Conservation (phyloP, 1,140 invertebrate genomes). For the Formica exsecta region DNA sequence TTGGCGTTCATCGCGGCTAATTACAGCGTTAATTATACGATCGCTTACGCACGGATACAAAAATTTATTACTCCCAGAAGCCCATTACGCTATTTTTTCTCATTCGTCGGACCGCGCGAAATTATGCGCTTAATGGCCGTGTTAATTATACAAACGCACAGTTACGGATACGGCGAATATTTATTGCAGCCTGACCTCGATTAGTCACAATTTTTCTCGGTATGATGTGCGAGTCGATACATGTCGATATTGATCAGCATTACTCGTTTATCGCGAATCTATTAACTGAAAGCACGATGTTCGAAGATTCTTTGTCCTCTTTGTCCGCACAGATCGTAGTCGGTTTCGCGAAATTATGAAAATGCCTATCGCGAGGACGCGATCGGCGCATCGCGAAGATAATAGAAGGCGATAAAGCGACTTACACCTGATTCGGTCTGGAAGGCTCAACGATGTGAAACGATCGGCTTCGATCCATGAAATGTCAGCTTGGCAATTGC, state of each 20-base stretch:
- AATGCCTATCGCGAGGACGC: constrained; percentile 44
- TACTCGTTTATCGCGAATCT: constrained; percentile 43
- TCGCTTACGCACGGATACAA: constrained; percentile 26
- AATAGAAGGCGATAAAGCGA: constrained; percentile 39
- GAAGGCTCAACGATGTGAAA: constrained; percentile 65
- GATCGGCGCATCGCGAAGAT: constrained; percentile 33
- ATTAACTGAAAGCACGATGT: neutral
- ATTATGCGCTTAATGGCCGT: constrained; percentile 45
- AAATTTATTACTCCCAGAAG: constrained; percentile 45
- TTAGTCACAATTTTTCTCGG: constrained; percentile 44
- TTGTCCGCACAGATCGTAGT: constrained; percentile 5
- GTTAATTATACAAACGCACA: constrained; percentile 58
- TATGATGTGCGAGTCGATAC: neutral
- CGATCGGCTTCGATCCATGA: constrained; percentile 67
- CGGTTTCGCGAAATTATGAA: constrained; percentile 59
- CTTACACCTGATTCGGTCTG: constrained; percentile 67
- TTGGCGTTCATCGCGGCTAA: constrained; percentile 26
- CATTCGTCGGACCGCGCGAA: neutral
- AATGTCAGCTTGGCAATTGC: constrained; percentile 74
- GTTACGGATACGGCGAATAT: constrained; percentile 53
- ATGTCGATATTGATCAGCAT: neutral
- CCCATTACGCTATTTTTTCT: constrained; percentile 44
- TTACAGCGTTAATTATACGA: constrained; percentile 52
- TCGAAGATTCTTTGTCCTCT: constrained; percentile 38
- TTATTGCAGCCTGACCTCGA: constrained; percentile 47